Conservation (phyloP, 2,888 invertebrate genomes). For the Polylopha cassiicola region DNA sequence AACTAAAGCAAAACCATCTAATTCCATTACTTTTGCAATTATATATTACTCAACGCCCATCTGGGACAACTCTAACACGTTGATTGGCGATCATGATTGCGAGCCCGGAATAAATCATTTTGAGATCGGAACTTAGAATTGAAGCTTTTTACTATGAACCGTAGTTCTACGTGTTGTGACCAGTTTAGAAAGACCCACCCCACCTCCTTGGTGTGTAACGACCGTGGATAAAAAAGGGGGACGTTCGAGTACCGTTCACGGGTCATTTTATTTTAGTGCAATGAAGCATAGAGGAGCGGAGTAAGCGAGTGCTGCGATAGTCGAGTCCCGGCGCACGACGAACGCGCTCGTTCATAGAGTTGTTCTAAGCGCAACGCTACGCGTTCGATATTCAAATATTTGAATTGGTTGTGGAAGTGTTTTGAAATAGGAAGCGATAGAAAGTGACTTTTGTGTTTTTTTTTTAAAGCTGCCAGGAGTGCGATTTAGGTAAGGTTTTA, state of each 20-base stretch:
- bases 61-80: constrained; percentile 28
- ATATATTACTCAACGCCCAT: constrained; percentile 40
- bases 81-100: constrained; percentile 32
- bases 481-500: constrained; percentile 40
- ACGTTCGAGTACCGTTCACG: constrained; percentile 32
- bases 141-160: constrained; percentile 48
- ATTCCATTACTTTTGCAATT: constrained; percentile 39
- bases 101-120: constrained; percentile 32
- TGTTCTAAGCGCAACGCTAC: constrained; percentile 35
- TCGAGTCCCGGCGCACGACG: constrained; percentile 51
- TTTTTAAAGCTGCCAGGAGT: constrained; percentile 27
- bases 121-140: constrained; percentile 34
- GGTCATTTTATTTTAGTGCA: constrained; percentile 41
- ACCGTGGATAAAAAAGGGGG: constrained; percentile 33
- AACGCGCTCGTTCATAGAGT: constrained; percentile 48
- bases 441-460: constrained; percentile 30
- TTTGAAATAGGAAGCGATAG: constrained; percentile 29
- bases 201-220: constrained; percentile 27
- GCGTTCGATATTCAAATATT: constrained; percentile 34
- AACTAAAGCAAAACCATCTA: constrained; percentile 27
- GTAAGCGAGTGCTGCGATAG: constrained; percentile 43
- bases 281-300: constrained; percentile 60
- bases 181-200: constrained; percentile 39
- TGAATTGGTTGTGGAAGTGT: constrained; percentile 41
- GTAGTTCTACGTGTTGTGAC: constrained; percentile 42